Evolutionary conservation across 1,140 invertebrate species (phyloP).

Genomic region (Achatina immaculata): DNA sequence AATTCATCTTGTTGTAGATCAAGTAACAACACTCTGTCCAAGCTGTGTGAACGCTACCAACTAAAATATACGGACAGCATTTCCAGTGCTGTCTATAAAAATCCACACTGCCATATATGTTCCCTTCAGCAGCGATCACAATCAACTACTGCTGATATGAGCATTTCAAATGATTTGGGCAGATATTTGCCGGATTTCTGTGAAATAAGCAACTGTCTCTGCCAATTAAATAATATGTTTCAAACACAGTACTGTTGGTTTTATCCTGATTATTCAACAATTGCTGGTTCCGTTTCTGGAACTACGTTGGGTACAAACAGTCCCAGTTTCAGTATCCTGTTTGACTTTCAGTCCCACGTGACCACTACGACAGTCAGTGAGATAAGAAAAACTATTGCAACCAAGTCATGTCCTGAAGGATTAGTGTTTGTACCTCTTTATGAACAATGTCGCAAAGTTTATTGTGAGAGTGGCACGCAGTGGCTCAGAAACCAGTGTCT

Average conservation of each 20-base stretch:
- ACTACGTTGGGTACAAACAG: too few relatives aligned
- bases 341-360: slow-evolving; percentile 2
- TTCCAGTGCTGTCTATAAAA: not conserved
- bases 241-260: too few relatives aligned
- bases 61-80: not conserved
- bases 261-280: too few relatives aligned
- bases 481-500: not conserved
- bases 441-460: not conserved
- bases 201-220: too few relatives aligned
- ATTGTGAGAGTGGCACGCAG: not conserved
- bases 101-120: not conserved
- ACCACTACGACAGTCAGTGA: not conserved
- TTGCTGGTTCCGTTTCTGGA: too few relatives aligned
- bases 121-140: not conserved
- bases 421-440: not conserved
- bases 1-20: not conserved
- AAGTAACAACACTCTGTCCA: not conserved
- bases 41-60: not conserved
- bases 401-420: not conserved
- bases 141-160: not conserved
- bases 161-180: too few relatives aligned
- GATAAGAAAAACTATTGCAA: not conserved
- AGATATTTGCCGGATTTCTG: too few relatives aligned
- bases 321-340: slow-evolving; percentile 17
- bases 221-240: too few relatives aligned